A percentile compares a stretch with the other conserved stretches of the same genome.
phyloP scores from a whole-genome alignment of 2,888 invertebrate genomes.

The Machimus rusticus region DNA sequence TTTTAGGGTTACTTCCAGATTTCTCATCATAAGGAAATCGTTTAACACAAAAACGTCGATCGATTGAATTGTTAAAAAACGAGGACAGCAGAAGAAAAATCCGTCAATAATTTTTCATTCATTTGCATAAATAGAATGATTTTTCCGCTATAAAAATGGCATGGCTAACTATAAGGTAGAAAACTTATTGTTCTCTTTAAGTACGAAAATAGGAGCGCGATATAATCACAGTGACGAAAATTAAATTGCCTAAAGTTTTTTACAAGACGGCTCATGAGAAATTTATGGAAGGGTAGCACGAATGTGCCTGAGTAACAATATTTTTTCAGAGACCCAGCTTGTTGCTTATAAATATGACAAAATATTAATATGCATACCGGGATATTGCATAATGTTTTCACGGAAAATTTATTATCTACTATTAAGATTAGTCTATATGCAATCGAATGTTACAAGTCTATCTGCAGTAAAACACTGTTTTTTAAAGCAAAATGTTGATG shows the following conservation, averaged over 20 bases:
- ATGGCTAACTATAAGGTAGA: not conserved
- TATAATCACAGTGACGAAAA: not conserved
- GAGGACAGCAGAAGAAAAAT: too few species aligned
- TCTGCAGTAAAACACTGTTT: not conserved
- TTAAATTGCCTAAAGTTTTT: slow-evolving; percentile 5
- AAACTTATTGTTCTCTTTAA: not conserved
- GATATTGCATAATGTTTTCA: not conserved
- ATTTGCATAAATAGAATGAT: not conserved
- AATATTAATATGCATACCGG: not conserved
- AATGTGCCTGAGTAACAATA: not conserved
- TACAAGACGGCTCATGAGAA: not conserved
- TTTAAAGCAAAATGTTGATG: not conserved
- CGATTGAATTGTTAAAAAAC: too few species aligned
- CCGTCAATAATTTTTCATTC: not conserved
- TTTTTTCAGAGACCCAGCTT: not conserved
- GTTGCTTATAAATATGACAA: not conserved
- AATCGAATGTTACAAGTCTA: not conserved
- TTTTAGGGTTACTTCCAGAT: too few species aligned
- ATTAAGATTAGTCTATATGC: not conserved
- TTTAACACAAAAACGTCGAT: too few species aligned
- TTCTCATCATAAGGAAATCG: too few species aligned
- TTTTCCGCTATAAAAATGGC: not conserved
- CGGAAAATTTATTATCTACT: not conserved
- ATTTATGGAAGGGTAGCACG: slow-evolving; percentile 14
- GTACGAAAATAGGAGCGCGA: not conserved